A percentile compares a stretch with the other conserved stretches of the same genome.
Conservation (phyloP, 2,888 invertebrate species). For the Scaptodrosophila latifasciaeformis region DNA sequence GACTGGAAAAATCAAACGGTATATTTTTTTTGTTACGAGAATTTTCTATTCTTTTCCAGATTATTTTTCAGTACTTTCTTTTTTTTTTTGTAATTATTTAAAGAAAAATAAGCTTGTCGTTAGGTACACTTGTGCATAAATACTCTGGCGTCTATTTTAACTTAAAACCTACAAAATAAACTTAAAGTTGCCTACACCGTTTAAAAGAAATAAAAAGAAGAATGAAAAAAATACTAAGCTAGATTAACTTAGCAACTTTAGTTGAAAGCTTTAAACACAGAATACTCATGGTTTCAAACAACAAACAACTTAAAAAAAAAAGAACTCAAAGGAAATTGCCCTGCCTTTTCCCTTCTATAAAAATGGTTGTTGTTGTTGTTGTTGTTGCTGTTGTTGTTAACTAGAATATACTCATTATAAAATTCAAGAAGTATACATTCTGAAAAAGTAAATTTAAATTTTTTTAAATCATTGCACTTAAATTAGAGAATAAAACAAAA, state of each 20-base stretch:
- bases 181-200: constrained; percentile 31
- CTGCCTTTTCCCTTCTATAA: background rate
- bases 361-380: constrained; percentile 2
- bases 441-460: constrained; percentile 18
- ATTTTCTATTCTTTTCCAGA: too few relatives aligned
- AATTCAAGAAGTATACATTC: too few relatives aligned
- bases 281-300: constrained; percentile 57
- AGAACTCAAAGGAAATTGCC: background rate
- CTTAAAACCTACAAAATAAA: constrained; percentile 43
- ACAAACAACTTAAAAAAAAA: constrained; percentile 29
- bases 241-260: constrained; percentile 41
- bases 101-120: too few relatives aligned
- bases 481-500: constrained; percentile 20
- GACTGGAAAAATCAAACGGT: constrained; percentile 64
- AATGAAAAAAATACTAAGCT: constrained; percentile 16
- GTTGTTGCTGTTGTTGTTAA: constrained; percentile 54
- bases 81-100: too few relatives aligned
- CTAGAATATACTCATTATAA: constrained; percentile 70
- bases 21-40: too few relatives aligned
- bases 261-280: constrained; percentile 46
- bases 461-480: constrained; percentile 21
- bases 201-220: constrained; percentile 11
- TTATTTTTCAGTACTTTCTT: too few relatives aligned
- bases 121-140: constrained; percentile 67
- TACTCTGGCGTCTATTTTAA: constrained; percentile 46